phyloP scores from a whole-genome alignment of 92 coral and sea anemone genomes.

The Phenganax stokvisi region DNA sequence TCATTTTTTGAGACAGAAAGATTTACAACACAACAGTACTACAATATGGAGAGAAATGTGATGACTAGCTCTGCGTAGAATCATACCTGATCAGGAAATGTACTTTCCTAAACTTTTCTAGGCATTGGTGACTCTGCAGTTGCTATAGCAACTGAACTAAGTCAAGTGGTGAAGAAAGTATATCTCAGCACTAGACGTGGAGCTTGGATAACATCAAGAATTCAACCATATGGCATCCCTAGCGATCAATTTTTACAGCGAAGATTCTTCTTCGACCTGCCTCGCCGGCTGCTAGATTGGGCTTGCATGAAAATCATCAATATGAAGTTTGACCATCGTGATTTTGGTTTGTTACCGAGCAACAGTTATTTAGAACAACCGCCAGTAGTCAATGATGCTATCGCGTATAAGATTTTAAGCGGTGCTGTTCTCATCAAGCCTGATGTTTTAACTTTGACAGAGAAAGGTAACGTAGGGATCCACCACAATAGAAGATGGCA shows the following conservation, averaged over 20 bases:
- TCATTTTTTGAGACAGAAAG: background rate
- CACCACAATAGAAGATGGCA: too few relatives aligned
- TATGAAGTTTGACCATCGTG: constrained; percentile 7
- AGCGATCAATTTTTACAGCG: constrained; percentile 22
- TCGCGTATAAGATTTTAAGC: constrained; percentile 28
- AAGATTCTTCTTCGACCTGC: constrained; percentile 30
- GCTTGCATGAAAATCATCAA: constrained; percentile 7
- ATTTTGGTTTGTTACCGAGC: constrained; percentile 25
- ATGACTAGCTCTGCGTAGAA: too few relatives aligned
- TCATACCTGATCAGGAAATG: too few relatives aligned
- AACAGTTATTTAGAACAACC: constrained; percentile 24
- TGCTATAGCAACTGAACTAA: constrained; percentile 28
- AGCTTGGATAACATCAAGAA: constrained; percentile 33
- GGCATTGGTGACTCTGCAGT: constrained; percentile 34
- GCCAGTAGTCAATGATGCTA: constrained; percentile 14
- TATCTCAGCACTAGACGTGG: constrained; percentile 41
- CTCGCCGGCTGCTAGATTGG: constrained; percentile 15
- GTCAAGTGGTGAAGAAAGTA: constrained; percentile 15
- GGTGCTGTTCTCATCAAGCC: constrained; percentile 26
- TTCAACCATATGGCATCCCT: constrained; percentile 22
- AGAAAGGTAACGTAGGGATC: constrained; percentile 9
- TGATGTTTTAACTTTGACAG: constrained; percentile 19
- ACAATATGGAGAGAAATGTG: too few relatives aligned
- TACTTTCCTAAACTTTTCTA: background rate
- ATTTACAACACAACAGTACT: background rate